A percentile compares a stretch with the other conserved stretches of the same genome.
These are phyloP conservation scores for Tolypeutes matacus DNA, from an alignment of 2,797 vertebrate genomes.

Conservation along the genomic window DNA sequence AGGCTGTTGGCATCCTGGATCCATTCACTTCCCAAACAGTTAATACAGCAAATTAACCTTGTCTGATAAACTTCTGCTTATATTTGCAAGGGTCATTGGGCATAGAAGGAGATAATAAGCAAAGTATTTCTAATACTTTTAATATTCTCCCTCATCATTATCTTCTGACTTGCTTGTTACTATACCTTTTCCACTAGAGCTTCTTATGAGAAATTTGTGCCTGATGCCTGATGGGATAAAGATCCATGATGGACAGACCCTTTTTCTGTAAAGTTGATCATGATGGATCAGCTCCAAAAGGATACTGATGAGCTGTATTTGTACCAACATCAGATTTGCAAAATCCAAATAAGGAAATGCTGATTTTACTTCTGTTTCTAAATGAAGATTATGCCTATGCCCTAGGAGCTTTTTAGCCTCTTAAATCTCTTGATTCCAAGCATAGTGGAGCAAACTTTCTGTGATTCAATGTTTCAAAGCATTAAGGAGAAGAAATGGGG, in stretches of 20 bases:
- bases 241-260: neutral
- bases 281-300: neutral
- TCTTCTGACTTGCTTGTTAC: neutral
- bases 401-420: neutral
- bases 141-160: neutral
- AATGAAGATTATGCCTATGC: neutral
- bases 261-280: neutral
- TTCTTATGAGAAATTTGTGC: neutral
- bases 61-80: constrained; percentile 53
- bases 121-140: neutral
- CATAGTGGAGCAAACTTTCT: neutral
- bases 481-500: neutral
- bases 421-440: neutral
- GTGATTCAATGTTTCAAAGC: neutral
- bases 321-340: neutral
- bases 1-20: constrained; percentile 1
- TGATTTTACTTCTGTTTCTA: neutral
- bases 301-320: neutral
- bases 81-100: neutral
- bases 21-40: constrained; percentile 43
- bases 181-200: neutral
- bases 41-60: constrained; percentile 66
- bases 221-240: neutral
- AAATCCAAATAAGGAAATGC: neutral
- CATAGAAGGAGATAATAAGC: neutral